A percentile compares a stretch with the other conserved stretches of the same genome.
phyloP scores from a whole-genome alignment of 1,140 invertebrate genomes.

The Diorhabda carinulata region DNA sequence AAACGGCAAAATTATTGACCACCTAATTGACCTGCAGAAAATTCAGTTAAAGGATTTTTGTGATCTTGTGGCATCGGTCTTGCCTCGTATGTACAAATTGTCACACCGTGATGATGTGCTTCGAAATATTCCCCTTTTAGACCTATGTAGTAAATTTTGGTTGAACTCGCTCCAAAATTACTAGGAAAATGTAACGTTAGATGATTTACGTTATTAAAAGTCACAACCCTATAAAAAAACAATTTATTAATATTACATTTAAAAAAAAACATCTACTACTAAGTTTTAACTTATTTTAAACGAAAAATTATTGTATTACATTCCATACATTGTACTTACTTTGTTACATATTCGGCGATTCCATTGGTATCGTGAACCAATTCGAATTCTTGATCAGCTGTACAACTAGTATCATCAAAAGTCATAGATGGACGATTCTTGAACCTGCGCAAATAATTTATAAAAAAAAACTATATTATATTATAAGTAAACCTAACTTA shows the following conservation, averaged over 20 bases:
- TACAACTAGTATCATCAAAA: conserved; percentile 75
- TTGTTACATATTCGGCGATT: conserved; percentile 81
- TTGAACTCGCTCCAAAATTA: conserved; percentile 81
- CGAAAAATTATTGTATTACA: too few species aligned
- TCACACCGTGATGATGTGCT: conserved; percentile 79
- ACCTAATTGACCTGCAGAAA: background rate
- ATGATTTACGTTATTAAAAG: conserved; percentile 84
- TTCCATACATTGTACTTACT: conserved; percentile 56
- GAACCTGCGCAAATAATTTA: conserved; percentile 57
- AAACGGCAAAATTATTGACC: background rate
- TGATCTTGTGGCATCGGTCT: conserved; percentile 81
- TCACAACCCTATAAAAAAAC: conserved; percentile 66
- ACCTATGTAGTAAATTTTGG: conserved; percentile 90
- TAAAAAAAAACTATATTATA: background rate
- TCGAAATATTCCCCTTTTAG: conserved; percentile 88
- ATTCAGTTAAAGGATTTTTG: conserved; percentile 64
- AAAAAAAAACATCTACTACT: background rate
- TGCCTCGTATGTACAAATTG: conserved; percentile 86
- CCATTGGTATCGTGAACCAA: conserved; percentile 74
- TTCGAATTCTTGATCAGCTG: conserved; percentile 89
- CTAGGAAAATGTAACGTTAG: conserved; percentile 84
- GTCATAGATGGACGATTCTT: conserved; percentile 92
- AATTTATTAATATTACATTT: conserved; percentile 7
- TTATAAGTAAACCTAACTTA: conserved; percentile 49
- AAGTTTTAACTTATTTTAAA: too few species aligned